A percentile compares a stretch with the other conserved stretches of the same genome.
phyloP scores from a whole-genome alignment of 2,113 vertebrate species.

The Dicrurus megarhynchus region DNA sequence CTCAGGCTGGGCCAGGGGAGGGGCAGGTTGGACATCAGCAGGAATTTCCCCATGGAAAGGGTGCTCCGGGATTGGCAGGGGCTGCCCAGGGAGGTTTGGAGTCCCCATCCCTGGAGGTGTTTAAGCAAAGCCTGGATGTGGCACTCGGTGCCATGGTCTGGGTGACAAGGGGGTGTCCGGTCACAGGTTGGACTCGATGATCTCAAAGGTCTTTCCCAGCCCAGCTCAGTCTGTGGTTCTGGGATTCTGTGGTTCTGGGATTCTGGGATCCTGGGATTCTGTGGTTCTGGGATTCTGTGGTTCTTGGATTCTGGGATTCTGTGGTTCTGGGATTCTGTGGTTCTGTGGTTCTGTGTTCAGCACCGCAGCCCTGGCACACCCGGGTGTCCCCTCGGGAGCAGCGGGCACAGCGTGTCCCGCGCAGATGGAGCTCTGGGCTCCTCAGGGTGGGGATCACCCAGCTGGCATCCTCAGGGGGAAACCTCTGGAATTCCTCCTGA shows the following conservation, averaged over 20 bases:
- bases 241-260: not conserved
- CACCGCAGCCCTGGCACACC: not conserved
- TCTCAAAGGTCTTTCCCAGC: not conserved
- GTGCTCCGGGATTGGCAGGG: fast-evolving
- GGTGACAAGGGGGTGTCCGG: not conserved
- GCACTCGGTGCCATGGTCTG: not conserved
- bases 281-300: not conserved
- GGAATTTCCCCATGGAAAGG: not conserved
- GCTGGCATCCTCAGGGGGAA: not conserved
- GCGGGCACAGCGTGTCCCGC: fast-evolving
- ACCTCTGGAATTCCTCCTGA: not conserved
- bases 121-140: not conserved
- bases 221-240: not conserved
- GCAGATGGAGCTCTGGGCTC: not conserved
- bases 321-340: not conserved
- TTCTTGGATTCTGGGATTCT: too few relatives aligned
- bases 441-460: fast-evolving
- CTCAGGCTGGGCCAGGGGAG: not conserved
- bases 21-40: not conserved
- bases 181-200: not conserved
- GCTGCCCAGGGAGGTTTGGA: too few relatives aligned
- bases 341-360: not conserved
- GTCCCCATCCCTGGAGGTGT: too few relatives aligned
- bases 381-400: fast-evolving
- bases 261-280: too few relatives aligned